Base-by-base conservation (phyloP, 2,113 vertebrate genomes). In the Fulica atra region DNA sequence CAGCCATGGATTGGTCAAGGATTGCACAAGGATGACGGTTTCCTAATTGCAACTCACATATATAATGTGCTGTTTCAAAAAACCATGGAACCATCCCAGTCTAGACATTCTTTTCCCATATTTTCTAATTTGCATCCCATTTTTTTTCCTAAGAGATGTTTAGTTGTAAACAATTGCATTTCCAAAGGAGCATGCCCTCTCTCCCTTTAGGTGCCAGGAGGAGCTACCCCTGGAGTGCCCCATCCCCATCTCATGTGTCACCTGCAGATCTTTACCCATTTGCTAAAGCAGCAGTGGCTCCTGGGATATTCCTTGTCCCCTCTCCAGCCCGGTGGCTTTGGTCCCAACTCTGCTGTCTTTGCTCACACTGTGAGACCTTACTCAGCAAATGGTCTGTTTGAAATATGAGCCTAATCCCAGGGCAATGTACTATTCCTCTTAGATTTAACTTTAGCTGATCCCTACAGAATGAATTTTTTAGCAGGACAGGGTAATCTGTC, bases 391-490 rank as follows among this genome's bases (percentile, higher is more conserved):
- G 3, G 48, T 15, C 84, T 25, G 8, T 80, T 83, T 94, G 87
- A 95, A 81, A 86, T 63, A 89, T 77, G 68, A 93, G 50, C 36
- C 64, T 79, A 72, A 53, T 72, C 72, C 64, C 69, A 56, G 72
- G 10, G 26, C 44, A 80, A 64, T 72, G 25, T 51, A 71, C 85
- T 84, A 1, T 89, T 89, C 79, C 87, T 79, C 40, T 68, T 65
- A 73, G 46, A 48, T 57, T 92, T 83, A 77, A 91, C 72, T 88
- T 69, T 29, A 84, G 69, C 69, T 73, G 59, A 86, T 83, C 44
- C 64, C 35, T 80, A 86, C 64, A 73, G 35, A 65, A 86, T 81
- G 38, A 94, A 81, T 81, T 56, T 54, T 88, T 91, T 72, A 88
- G 29, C 68, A 93, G 81, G 64, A 23, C 61, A 51, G 50, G 38